Conservation (phyloP, 2,888 invertebrate genomes). For the Polietes domitor region DNA sequence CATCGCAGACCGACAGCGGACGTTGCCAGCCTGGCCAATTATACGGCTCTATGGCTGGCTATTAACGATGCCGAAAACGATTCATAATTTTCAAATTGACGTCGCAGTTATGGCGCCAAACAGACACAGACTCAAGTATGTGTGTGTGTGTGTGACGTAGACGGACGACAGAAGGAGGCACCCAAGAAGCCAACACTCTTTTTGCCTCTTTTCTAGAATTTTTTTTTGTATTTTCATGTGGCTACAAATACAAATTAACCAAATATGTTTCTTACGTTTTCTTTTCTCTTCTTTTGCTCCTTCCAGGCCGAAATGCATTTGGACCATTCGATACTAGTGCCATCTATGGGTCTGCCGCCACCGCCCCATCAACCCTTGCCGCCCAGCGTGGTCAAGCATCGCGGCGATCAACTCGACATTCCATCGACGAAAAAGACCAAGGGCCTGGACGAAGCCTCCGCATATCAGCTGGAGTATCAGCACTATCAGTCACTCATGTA, state of each 20-base stretch:
- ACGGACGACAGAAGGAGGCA: neutral
- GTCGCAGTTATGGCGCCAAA: constrained; percentile 65
- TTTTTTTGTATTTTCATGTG: neutral
- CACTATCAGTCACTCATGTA: constrained; percentile 79
- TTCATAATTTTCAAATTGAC: constrained; percentile 64
- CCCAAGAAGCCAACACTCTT: neutral
- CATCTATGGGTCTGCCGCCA: constrained; percentile 67
- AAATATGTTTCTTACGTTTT: neutral
- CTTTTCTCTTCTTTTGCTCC: constrained; percentile 66
- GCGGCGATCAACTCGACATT: constrained; percentile 83
- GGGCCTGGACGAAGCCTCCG: constrained; percentile 81
- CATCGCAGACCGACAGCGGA: neutral
- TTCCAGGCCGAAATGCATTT: constrained; percentile 76
- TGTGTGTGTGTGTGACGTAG: too few species aligned
- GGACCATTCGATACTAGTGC: constrained; percentile 72
- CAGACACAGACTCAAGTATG: neutral
- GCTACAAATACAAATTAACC: neutral
- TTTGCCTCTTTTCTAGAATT: neutral
- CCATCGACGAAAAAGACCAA: constrained; percentile 86
- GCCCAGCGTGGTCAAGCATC: constrained; percentile 73
- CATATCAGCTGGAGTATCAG: constrained; percentile 79
- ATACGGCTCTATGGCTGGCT: constrained; percentile 33
- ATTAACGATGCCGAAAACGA: constrained; percentile 57
- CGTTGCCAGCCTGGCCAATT: constrained; percentile 27
- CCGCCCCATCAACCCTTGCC: constrained; percentile 60